Percentiles rank a stretch among this genome's conserved stretches.
Conservation (phyloP, 1,140 invertebrate species). For the Magallana angulata region DNA sequence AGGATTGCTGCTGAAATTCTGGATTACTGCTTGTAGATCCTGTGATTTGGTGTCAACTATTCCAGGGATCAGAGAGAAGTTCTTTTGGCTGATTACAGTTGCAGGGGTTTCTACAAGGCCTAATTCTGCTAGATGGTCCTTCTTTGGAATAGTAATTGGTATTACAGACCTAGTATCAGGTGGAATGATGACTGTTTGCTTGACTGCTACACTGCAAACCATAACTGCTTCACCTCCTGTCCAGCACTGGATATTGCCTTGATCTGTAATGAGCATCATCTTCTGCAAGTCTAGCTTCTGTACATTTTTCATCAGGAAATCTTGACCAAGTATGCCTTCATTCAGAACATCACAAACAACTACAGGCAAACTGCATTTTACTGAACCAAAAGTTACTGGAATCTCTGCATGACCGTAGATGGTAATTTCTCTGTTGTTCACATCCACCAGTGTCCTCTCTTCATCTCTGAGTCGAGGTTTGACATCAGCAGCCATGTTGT, state of each 20-base stretch:
- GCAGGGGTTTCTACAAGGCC: background rate
- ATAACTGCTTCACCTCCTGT: too few species aligned
- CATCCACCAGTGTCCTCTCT: background rate
- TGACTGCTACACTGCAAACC: too few species aligned
- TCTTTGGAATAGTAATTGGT: background rate
- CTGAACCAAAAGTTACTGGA: background rate
- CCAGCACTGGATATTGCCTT: too few species aligned
- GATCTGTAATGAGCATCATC: too few species aligned
- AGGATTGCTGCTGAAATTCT: background rate
- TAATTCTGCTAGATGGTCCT: constrained; percentile 1
- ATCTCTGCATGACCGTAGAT: constrained; percentile 19
- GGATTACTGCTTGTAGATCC: background rate
- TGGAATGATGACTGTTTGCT: background rate
- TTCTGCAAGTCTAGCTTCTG: too few species aligned
- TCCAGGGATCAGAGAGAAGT: background rate
- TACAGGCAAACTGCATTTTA: too few species aligned
- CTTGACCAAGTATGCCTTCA: too few species aligned
- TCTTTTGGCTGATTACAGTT: too few species aligned
- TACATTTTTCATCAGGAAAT: too few species aligned
- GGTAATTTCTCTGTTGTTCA: constrained; percentile 34
- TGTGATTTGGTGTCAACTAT: constrained; percentile 28
- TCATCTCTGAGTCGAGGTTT: background rate
- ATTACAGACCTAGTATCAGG: constrained; percentile 15
- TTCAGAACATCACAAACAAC: too few species aligned
- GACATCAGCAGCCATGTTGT: background rate